phyloP scores from a whole-genome alignment of 2,113 vertebrate species.

The Potamarius usumacintae region DNA sequence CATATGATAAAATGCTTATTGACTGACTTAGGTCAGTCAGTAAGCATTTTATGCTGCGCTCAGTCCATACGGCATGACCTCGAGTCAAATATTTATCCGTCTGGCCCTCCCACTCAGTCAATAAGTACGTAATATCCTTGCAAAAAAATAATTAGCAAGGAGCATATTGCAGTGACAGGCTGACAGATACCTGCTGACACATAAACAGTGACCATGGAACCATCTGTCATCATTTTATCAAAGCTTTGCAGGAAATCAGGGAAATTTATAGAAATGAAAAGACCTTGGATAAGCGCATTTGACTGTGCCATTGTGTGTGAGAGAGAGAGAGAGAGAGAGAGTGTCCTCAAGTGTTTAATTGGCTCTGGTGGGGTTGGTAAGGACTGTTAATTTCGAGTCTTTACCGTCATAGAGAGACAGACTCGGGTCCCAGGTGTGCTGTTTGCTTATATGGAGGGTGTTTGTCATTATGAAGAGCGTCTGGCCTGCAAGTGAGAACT shows the following conservation, averaged over 20 bases:
- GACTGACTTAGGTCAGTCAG: too few relatives aligned
- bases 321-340: background rate
- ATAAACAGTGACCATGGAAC: conserved; percentile 4
- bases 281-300: conserved; percentile 38
- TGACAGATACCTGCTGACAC: conserved; percentile 17
- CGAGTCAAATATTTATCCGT: too few relatives aligned
- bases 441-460: conserved; percentile 41
- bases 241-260: conserved; percentile 17
- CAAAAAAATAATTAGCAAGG: background rate
- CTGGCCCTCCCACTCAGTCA: too few relatives aligned
- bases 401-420: conserved; percentile 36
- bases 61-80: too few relatives aligned
- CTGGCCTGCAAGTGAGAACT: conserved; percentile 22
- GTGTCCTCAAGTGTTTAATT: conserved; percentile 45
- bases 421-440: conserved; percentile 37
- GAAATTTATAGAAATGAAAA: conserved; percentile 13
- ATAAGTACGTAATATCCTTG: background rate
- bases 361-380: conserved; percentile 45
- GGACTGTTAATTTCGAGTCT: conserved; percentile 41
- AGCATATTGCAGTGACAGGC: background rate
- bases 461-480: conserved; percentile 50
- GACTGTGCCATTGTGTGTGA: conserved; percentile 30
- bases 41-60: too few relatives aligned
- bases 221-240: conserved; percentile 11
- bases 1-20: too few relatives aligned